phyloP scores from a whole-genome alignment of 2,113 vertebrate species.

The Chrysochloris asiatica region DNA sequence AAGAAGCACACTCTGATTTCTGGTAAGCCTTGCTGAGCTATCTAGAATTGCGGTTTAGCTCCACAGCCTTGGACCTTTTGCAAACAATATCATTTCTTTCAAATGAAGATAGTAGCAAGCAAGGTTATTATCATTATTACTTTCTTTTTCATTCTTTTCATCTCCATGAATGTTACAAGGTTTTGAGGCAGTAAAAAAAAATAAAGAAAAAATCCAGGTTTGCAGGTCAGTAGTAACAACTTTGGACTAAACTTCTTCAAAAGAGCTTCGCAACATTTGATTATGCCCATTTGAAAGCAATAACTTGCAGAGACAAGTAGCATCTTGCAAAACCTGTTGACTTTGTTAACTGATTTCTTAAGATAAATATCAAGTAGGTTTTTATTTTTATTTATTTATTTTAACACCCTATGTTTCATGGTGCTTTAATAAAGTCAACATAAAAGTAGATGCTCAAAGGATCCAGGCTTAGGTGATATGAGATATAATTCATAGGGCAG shows the following conservation, averaged over 20 bases:
- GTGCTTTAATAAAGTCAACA: slow-evolving; percentile 11
- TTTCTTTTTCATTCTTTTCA: background rate
- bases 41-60: slow-evolving; percentile 77
- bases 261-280: slow-evolving; percentile 47
- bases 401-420: slow-evolving; percentile 50
- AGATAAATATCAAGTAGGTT: slow-evolving; percentile 15
- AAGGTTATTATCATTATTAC: slow-evolving; percentile 46
- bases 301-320: slow-evolving; percentile 55
- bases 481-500: background rate
- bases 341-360: slow-evolving; percentile 55
- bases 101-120: slow-evolving; percentile 43
- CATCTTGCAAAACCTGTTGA: slow-evolving; percentile 60
- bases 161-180: slow-evolving; percentile 37
- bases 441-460: slow-evolving; percentile 31
- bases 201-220: slow-evolving; percentile 56
- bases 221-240: slow-evolving; percentile 68
- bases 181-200: slow-evolving; percentile 48
- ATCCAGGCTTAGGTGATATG: slow-evolving; percentile 3
- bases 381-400: slow-evolving; percentile 29
- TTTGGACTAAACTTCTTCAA: slow-evolving; percentile 35
- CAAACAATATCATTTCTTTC: slow-evolving; percentile 75
- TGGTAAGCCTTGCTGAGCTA: slow-evolving; percentile 79
- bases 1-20: slow-evolving; percentile 76
- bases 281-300: slow-evolving; percentile 52
- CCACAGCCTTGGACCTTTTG: slow-evolving; percentile 61